Evolutionary conservation across 2,113 vertebrate species (phyloP), one percentile per base, ranked within the genome.

Genomic region (Entosphenus tridentatus): DNA sequence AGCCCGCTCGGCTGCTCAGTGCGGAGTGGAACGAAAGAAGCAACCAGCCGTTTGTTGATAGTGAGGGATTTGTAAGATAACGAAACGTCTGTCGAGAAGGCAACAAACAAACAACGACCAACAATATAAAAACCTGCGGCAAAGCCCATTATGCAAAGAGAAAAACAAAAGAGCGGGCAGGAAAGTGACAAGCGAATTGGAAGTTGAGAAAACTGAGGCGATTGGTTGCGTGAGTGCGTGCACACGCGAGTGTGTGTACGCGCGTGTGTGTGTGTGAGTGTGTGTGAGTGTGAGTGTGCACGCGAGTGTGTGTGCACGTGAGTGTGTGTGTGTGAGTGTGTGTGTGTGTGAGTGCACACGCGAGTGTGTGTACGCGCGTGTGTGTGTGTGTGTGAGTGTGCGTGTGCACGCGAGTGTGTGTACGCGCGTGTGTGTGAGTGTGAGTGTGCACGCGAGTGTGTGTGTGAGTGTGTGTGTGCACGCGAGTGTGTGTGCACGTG

Each of bases 281-380:
- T 62, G 58, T 62, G 58, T 62, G 58, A 2, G 2, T 3, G 58
- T 62, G 58, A 3, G 58, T 62, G 58, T 62, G 58, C 16, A 16
- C 16, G 58, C 3, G 2, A 3, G 58, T 62, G 58, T 2, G 58
- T 62, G 58, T 62, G 58, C 16, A 16, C 16, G 58, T 4, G 16
- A 2, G 16, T 62, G 16, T 62, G 16, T 62, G 16, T 62, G 16
- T 4, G 2, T 4, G 16, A 1, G 2, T 3, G 16, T 62, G 16
- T 62, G 16, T 62, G 16, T 2, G 2, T 3, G 2, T 3, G 2
- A 2, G 16, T 62, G 16, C 3, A 3, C 1, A 4, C 2, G 2
- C 16, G 2, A 1, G 16, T 62, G 16, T 62, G 16, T 62, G 16
- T 62, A 3, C 2, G n/a, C n/a, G 2, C n/a, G n/a, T 2, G n/a